These are phyloP conservation scores for Littorina saxatilis DNA, from an alignment of 1,140 invertebrate species.

Conservation along the genomic window DNA sequence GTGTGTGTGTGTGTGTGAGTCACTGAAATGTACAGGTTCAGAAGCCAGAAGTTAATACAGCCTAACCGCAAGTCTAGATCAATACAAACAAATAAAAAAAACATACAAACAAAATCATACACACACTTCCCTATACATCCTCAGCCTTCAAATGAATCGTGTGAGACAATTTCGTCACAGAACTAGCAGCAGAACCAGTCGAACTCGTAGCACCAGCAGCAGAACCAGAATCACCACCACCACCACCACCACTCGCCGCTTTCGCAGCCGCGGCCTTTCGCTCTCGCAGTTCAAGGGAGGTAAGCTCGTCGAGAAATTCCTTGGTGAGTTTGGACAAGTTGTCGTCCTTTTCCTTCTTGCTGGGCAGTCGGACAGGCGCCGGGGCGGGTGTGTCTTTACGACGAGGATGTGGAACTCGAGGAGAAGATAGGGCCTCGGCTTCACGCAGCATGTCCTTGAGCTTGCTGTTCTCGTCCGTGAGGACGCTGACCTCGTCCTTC, in stretches of 20 bases:
- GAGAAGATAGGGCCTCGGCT: neutral
- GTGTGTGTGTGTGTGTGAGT: neutral
- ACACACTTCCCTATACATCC: too few species aligned
- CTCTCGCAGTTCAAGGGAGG: conserved; percentile 36
- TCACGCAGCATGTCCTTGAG: conserved; percentile 30
- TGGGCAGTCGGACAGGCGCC: neutral
- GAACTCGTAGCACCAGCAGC: neutral
- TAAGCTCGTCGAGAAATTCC: conserved; percentile 41
- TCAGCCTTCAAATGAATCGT: neutral
- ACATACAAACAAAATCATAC: too few species aligned
- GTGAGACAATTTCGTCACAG: neutral
- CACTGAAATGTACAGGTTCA: too few species aligned
- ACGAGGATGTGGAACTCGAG: neutral
- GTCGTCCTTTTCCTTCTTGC: conserved; percentile 23
- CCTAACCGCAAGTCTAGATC: too few species aligned
- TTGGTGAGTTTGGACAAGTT: conserved; percentile 37
- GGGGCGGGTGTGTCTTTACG: neutral
- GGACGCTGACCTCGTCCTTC: conserved; percentile 49
- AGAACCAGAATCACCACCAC: neutral
- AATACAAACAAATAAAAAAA: too few species aligned
- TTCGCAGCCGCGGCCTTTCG: neutral
- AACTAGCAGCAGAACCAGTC: neutral
- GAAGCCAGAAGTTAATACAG: too few species aligned
- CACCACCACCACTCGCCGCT: neutral
- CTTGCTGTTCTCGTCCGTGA: conserved; percentile 51